Evolutionary conservation across 2,888 invertebrate species (phyloP).

Genomic region (Epinotia demarniana): DNA sequence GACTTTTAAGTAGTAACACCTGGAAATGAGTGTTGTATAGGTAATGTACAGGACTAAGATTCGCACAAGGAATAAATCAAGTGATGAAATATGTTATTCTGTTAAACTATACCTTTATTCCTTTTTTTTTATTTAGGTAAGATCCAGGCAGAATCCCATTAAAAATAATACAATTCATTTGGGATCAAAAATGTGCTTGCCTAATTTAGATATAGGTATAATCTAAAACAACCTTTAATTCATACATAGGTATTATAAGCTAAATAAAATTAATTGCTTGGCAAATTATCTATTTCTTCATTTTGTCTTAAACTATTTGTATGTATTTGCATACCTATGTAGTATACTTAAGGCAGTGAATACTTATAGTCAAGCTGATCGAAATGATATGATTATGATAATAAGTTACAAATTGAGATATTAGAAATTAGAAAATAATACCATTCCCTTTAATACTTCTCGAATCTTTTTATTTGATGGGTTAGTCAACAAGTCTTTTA

Average conservation of each 20-base stretch:
- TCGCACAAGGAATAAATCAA: neutral
- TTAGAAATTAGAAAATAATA: neutral
- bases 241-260: neutral
- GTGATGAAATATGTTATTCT: neutral
- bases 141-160: neutral
- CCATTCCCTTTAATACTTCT: neutral
- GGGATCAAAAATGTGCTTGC: neutral
- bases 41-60: neutral
- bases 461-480: neutral
- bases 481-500: conserved; percentile 5
- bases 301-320: neutral
- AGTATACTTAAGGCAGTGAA: conserved; percentile 21
- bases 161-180: neutral
- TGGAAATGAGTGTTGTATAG: too few species aligned
- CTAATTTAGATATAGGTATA: neutral
- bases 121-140: neutral
- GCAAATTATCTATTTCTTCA: neutral
- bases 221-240: neutral
- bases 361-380: neutral
- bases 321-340: conserved; percentile 13
- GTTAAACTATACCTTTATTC: too few species aligned
- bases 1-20: too few species aligned
- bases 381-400: too few species aligned
- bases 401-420: neutral
- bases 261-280: neutral